phyloP scores from a whole-genome alignment of 2,797 vertebrate genomes.

The Lepidocolaptes lacrymiger region DNA sequence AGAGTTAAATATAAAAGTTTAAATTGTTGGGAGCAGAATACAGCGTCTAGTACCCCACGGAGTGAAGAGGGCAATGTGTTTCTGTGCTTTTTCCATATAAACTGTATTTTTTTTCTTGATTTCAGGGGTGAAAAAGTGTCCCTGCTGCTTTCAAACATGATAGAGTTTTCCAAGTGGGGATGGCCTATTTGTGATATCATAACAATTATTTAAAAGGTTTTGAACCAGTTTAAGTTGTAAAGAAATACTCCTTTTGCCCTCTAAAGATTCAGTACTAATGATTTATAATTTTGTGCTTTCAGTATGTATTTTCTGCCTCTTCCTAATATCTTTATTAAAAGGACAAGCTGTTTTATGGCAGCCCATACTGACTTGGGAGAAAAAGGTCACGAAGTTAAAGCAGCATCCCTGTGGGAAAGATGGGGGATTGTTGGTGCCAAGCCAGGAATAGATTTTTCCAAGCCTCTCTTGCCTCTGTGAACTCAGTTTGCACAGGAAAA shows the following conservation, averaged over 20 bases:
- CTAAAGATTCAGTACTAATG: not conserved
- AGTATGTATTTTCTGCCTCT: not conserved
- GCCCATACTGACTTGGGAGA: not conserved
- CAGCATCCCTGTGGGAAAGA: not conserved
- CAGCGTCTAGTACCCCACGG: fast-evolving
- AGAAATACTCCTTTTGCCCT: not conserved
- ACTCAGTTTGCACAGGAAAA: not conserved
- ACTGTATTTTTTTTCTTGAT: not conserved
- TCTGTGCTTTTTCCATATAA: not conserved
- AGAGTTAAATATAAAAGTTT: not conserved
- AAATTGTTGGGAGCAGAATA: not conserved
- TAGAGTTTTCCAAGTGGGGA: not conserved
- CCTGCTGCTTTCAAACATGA: not conserved
- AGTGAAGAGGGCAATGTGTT: not conserved
- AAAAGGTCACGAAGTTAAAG: not conserved
- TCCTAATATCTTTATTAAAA: not conserved
- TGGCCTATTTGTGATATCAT: not conserved
- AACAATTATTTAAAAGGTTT: not conserved
- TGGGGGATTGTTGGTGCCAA: not conserved
- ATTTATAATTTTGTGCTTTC: not conserved
- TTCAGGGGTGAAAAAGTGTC: not conserved
- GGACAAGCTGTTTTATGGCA: not conserved
- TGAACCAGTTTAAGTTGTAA: not conserved
- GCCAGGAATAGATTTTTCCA: not conserved
- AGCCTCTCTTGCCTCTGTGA: not conserved